A percentile compares a stretch with the other conserved stretches of the same genome.
These are phyloP conservation scores for Alethe diademata DNA, from an alignment of 2,113 vertebrate species.

Conservation along the genomic window DNA sequence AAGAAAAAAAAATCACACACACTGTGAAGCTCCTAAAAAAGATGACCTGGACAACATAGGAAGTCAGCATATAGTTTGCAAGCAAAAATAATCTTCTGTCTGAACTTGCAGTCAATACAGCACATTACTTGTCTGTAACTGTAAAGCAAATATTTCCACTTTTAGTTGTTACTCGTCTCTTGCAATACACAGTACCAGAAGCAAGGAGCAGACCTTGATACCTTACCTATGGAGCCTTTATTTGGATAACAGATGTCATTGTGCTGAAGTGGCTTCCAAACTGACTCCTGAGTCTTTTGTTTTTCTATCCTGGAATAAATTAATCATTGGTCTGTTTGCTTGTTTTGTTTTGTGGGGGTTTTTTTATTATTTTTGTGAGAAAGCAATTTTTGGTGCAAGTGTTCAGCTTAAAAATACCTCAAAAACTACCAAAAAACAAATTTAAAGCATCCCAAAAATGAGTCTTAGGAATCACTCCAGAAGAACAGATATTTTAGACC, in stretches of 20 bases:
- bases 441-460: fast-evolving
- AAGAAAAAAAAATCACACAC: background rate
- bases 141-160: background rate
- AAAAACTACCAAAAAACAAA: background rate
- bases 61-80: background rate
- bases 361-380: background rate
- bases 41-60: background rate
- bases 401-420: background rate
- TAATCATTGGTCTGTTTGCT: no score
- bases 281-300: background rate
- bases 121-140: background rate
- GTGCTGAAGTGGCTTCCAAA: background rate
- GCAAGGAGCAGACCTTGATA: background rate
- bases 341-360: background rate
- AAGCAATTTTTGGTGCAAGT: fast-evolving
- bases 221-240: background rate
- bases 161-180: background rate
- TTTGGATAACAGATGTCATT: fast-evolving
- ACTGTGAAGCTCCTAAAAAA: background rate
- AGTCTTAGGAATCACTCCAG: background rate
- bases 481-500: background rate
- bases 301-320: background rate
- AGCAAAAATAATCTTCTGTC: background rate
- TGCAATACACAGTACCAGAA: background rate
- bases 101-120: background rate